These are phyloP conservation scores for Diachrysia chrysitis DNA, from an alignment of 2,888 invertebrate genomes.

Conservation along the genomic window DNA sequence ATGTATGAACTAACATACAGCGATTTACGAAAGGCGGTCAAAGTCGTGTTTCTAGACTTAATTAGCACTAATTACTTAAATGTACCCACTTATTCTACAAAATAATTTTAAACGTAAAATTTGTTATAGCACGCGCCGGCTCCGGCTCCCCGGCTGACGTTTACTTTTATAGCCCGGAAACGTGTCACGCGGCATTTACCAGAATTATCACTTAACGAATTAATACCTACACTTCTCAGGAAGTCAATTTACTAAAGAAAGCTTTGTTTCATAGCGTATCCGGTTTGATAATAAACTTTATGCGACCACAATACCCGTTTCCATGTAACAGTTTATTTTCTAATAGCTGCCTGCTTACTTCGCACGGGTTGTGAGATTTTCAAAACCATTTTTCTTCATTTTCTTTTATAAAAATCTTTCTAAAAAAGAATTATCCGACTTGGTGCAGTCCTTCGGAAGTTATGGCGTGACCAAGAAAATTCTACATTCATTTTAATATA, in stretches of 20 bases:
- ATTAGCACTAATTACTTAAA: slow-evolving; percentile 48
- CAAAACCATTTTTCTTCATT: no score
- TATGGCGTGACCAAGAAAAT: no score
- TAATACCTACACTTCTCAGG: slow-evolving; percentile 15
- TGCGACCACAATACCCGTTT: not conserved
- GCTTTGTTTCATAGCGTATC: not conserved
- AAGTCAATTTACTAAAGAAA: slow-evolving; percentile 27
- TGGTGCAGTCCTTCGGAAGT: no score
- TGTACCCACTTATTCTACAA: slow-evolving; percentile 51
- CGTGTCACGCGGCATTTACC: slow-evolving; percentile 49
- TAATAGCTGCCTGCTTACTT: no score
- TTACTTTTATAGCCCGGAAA: slow-evolving; percentile 51
- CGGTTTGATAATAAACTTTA: not conserved
- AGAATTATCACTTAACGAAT: slow-evolving; percentile 39
- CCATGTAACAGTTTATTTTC: no score
- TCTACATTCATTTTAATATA: not conserved
- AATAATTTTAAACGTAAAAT: slow-evolving; percentile 58
- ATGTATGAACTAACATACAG: not conserved
- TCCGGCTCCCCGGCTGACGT: slow-evolving; percentile 39
- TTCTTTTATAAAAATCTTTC: no score
- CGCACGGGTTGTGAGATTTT: no score
- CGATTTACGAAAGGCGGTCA: not conserved
- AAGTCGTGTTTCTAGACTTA: slow-evolving; percentile 26
- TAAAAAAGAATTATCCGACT: no score
- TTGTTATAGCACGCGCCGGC: slow-evolving; percentile 63